Evolutionary conservation across 2,888 invertebrate species (phyloP).

Genomic region (Campopleginae sp.): DNA sequence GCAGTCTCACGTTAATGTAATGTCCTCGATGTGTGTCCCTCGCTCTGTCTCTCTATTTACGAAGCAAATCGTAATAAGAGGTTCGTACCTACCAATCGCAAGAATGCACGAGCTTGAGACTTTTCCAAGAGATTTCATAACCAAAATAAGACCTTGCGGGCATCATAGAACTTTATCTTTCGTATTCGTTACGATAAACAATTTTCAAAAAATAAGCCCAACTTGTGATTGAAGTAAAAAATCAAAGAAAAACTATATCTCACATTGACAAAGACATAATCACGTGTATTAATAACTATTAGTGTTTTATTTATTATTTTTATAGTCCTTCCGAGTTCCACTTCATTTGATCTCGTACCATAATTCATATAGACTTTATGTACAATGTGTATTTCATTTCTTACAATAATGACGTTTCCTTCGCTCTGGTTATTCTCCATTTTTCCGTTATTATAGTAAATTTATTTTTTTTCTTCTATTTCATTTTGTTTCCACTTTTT

Average conservation of each 20-base stretch:
- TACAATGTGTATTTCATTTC: constrained; percentile 70
- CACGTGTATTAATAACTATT: constrained; percentile 66
- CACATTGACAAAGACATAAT: constrained; percentile 63
- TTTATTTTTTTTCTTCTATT: constrained; percentile 11
- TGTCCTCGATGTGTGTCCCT: not conserved
- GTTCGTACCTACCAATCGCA: constrained; percentile 15
- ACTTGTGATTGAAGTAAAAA: constrained; percentile 17
- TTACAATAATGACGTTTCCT: constrained; percentile 65
- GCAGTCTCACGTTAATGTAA: constrained; percentile 8
- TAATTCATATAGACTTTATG: constrained; percentile 65
- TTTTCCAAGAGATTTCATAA: constrained; percentile 19
- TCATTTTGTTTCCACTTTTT: constrained; percentile 1
- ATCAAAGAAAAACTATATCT: constrained; percentile 44
- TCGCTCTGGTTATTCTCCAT: constrained; percentile 29
- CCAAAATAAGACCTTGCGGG: not conserved
- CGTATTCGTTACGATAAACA: constrained; percentile 6
- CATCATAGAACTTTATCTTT: constrained; percentile 7
- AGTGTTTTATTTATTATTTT: constrained; percentile 64
- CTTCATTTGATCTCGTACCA: constrained; percentile 59
- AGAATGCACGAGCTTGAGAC: constrained; percentile 9
- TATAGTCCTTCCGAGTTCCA: constrained; percentile 60
- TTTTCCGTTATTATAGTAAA: constrained; percentile 2
- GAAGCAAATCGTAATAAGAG: constrained; percentile 41
- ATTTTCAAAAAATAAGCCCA: constrained; percentile 34
- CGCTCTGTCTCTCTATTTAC: constrained; percentile 5